Evolutionary conservation across 2,113 vertebrate species (phyloP).

Genomic region (Cololabis saira): DNA sequence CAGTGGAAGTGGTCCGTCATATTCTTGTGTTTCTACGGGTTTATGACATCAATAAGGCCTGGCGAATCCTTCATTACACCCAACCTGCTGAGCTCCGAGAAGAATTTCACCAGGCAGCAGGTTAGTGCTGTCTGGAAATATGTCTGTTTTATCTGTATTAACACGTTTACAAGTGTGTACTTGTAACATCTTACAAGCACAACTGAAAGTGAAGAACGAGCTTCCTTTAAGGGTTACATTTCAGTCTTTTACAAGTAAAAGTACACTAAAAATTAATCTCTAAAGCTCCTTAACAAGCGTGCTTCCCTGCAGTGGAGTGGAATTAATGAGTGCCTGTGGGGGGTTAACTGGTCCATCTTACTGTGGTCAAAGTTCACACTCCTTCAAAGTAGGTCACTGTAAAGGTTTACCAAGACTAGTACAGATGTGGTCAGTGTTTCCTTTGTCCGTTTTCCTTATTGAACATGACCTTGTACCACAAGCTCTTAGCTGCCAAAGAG

Average conservation of each 20-base stretch:
- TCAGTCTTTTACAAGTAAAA: too few species aligned
- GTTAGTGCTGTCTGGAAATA: constrained; percentile 57
- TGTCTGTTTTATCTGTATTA: background rate
- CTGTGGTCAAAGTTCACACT: constrained; percentile 78
- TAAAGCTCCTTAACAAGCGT: background rate
- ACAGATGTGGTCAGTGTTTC: background rate
- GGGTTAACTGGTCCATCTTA: constrained; percentile 27
- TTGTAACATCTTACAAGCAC: too few species aligned
- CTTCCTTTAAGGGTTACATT: too few species aligned
- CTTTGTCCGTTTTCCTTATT: background rate
- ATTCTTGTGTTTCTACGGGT: constrained; percentile 89
- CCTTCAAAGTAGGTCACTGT: constrained; percentile 54
- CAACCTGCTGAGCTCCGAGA: constrained; percentile 81
- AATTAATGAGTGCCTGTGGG: constrained; percentile 21
- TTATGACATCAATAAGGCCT: constrained; percentile 86
- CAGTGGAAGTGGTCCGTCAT: constrained; percentile 81
- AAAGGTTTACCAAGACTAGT: too few species aligned
- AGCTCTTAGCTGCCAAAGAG: background rate
- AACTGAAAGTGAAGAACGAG: too few species aligned
- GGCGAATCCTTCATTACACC: constrained; percentile 92
- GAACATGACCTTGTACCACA: background rate
- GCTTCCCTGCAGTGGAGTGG: background rate
- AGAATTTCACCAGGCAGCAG: constrained; percentile 87
- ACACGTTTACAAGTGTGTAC: too few species aligned
- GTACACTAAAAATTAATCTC: background rate